Evolutionary conservation across 2,797 vertebrate genomes (phyloP).

Genomic region (Rallus crepitans): DNA sequence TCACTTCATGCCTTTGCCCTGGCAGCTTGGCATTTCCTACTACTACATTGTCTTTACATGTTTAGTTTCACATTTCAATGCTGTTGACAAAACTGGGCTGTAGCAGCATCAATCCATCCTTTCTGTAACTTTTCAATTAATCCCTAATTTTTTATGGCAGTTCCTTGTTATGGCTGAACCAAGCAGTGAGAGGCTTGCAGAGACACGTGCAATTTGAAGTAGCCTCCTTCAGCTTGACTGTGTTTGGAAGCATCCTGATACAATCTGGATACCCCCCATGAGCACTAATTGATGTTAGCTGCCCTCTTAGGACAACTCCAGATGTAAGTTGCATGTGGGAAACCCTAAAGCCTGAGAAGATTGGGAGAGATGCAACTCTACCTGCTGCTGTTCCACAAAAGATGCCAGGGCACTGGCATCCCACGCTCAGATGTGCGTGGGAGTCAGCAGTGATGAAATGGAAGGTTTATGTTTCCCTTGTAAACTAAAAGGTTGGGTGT

Average conservation of each 20-base stretch:
- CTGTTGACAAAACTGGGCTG: neutral
- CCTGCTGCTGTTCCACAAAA: neutral
- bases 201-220: neutral
- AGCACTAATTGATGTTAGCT: neutral
- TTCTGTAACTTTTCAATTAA: neutral
- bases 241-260: neutral
- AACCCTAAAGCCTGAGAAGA: neutral
- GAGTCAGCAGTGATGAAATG: neutral
- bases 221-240: neutral
- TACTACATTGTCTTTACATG: accelerated
- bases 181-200: neutral
- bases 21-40: neutral
- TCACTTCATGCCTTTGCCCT: neutral
- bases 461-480: neutral
- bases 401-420: neutral
- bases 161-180: neutral
- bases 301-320: neutral
- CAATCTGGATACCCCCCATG: neutral
- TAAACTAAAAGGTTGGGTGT: neutral
- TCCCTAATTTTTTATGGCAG: neutral
- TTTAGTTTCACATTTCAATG: neutral
- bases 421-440: accelerated
- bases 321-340: neutral
- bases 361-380: neutral
- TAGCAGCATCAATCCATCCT: neutral